Evolutionary conservation across 2,113 vertebrate species (phyloP), one percentile per base, ranked within the genome.

Genomic region (Rallus limicola): DNA sequence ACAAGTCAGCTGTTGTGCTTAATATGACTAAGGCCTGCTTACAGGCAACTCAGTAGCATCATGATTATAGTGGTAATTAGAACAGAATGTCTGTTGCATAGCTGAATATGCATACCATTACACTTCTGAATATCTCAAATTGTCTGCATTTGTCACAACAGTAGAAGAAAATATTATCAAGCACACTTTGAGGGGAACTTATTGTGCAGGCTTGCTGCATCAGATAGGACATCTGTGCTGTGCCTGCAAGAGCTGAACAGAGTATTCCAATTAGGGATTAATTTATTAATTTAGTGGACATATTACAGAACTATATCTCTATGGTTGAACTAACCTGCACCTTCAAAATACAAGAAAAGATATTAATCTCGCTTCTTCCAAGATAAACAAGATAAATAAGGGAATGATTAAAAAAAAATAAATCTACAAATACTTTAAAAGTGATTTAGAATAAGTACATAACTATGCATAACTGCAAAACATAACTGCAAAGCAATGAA

Each of bases 231-330:
- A 46, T 17, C 25, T 68, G 44, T 78, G 34, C 13, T 24, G 58
- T n/a, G 8, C 5, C 5, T 74, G 33, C 14, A 67, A 18, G 16
- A 56, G 8, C 5, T 72, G 33, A 86, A 25, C 10, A 76, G 6
- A 36, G 11, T 40, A 58, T 3, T 67, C 36, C 2, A 33, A 7
- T 59, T 24, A 77, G 15, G 31, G 33, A 28, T 18, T 21, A 29
- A 50, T 59, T 82, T 70, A 42, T 60, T 64, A 84, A 53, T 10
- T 31, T 63, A 42, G 10, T 70, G 29, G 46, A 42, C 23, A 50
- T 3, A 24, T 44, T 63, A 23, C 4, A 25, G 20, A 65, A 42
- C 9, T 0, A 0, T 53, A 12, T n/a, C 16, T 59, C 29, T 82
- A 3, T 26, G 25, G 12, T 6, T 86, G 42, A 84, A 56, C 16